Base-by-base conservation (phyloP, 2,888 invertebrate species). In the Zeuzera pyrina region DNA sequence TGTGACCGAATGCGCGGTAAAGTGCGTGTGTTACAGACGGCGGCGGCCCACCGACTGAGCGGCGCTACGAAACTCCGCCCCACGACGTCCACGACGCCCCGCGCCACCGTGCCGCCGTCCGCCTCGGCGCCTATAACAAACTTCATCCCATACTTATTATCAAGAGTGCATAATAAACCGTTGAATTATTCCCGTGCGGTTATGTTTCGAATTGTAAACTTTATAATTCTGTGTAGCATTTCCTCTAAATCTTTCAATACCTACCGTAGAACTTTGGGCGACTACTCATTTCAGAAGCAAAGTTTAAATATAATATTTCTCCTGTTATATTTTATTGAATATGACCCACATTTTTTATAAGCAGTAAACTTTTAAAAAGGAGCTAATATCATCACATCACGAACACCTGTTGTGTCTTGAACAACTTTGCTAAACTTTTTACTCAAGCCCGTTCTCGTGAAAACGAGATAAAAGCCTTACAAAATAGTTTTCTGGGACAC, bases 11-110 rank as follows among this genome's bases (percentile, higher is more conserved):
- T 49, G 41, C 60, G 47, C 55, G 55, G 39, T 39, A 43, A 49
- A 55, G 46, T 55, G 58, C 68, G 70, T 59, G 57, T 54, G 44
- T 47, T 66, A 52, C 71, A 69, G 46, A 55, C 61, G 72, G 70
- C 79, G 70, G 76, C 68, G 74, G 74, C 71, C 78, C 73, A 78
- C 81, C 77, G 81, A 79, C 84, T 83, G 79, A 74, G 43, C 66
- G 65, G 47, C 53, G 61, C 59, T 60, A 16, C 25, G 50, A 54
- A 43, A 55, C 79, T 81, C 79, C 83, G 79, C 81, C 81, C 74
- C 57, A 56, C 60, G 62, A 54, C 61, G 62, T 53, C 62, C 46
- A 41, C 48, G 52, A 65, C 72, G 71, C 74, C 76, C 65, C 63
- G 62, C 69, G 52, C 67, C 54, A 45, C 64, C 53, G 52, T 48